Percentiles rank a stretch among this genome's conserved stretches.
Conservation (phyloP, 1,140 invertebrate genomes). For the Platyura marginata region DNA sequence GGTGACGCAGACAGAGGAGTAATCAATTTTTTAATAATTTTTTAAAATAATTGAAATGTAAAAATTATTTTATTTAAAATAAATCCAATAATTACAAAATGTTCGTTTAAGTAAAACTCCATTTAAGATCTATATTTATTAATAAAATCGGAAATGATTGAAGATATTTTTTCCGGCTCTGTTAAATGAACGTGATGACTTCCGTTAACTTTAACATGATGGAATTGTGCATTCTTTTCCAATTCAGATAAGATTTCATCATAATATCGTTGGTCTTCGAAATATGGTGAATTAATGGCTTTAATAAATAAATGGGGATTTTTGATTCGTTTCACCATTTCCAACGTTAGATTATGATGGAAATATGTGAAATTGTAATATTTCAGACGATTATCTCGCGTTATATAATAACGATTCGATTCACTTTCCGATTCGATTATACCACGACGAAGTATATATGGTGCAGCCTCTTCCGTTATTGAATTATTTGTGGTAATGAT, state of each 20-base stretch:
- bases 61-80: too few species aligned
- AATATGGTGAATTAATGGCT: constrained; percentile 27
- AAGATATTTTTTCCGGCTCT: constrained; percentile 31
- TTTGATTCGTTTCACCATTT: constrained; percentile 23
- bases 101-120: too few species aligned
- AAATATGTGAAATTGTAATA: constrained; percentile 40
- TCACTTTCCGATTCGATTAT: constrained; percentile 23
- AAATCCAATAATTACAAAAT: too few species aligned
- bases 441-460: constrained; percentile 29
- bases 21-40: too few species aligned
- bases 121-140: constrained; percentile 25
- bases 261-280: constrained; percentile 25
- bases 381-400: constrained; percentile 39
- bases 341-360: constrained; percentile 41
- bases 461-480: constrained; percentile 21
- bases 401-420: constrained; percentile 32
- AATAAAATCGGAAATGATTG: constrained; percentile 31
- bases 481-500: neutral
- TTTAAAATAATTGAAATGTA: too few species aligned
- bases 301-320: constrained; percentile 31
- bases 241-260: constrained; percentile 30
- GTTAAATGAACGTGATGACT: constrained; percentile 51
- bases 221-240: constrained; percentile 30
- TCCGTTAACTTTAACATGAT: constrained; percentile 34
- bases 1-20: too few species aligned